phyloP scores from a whole-genome alignment of 2,888 invertebrate genomes.

The Neoscelio sp. region DNA sequence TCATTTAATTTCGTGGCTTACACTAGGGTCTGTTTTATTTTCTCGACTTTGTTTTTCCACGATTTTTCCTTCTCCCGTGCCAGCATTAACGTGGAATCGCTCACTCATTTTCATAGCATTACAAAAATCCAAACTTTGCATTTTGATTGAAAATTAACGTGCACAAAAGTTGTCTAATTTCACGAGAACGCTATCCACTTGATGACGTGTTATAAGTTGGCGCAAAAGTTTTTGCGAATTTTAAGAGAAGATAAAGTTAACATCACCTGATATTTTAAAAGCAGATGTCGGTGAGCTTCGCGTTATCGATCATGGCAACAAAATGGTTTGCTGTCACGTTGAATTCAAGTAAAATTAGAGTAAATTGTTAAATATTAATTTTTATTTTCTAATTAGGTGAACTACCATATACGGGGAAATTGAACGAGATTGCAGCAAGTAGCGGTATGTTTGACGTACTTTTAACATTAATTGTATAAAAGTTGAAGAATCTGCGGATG shows the following conservation, averaged over 20 bases:
- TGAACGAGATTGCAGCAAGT: slow-evolving; percentile 27
- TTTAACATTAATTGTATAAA: slow-evolving; percentile 31
- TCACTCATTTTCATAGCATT: slow-evolving; percentile 49
- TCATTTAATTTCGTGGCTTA: slow-evolving; percentile 69
- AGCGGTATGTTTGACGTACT: slow-evolving; percentile 16
- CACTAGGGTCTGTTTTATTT: slow-evolving; percentile 59
- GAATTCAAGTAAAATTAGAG: slow-evolving; percentile 31
- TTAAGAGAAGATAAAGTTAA: slow-evolving; percentile 9
- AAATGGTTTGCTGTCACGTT: too few species aligned
- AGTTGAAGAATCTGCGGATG: background rate
- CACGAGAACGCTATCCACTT: slow-evolving; percentile 42
- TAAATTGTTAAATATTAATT: slow-evolving; percentile 44
- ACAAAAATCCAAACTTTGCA: slow-evolving; percentile 41
- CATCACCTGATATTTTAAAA: slow-evolving; percentile 29
- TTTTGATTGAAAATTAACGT: slow-evolving; percentile 61
- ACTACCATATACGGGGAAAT: slow-evolving; percentile 9
- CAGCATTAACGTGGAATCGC: slow-evolving; percentile 4
- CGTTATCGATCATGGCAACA: slow-evolving; percentile 40
- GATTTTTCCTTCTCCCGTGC: slow-evolving; percentile 12
- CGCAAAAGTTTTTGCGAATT: slow-evolving; percentile 18
- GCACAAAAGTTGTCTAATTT: slow-evolving; percentile 51
- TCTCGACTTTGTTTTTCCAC: slow-evolving; percentile 52
- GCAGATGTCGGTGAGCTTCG: slow-evolving; percentile 34
- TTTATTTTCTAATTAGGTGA: slow-evolving; percentile 33
- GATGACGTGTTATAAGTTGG: slow-evolving; percentile 43